A percentile compares a stretch with the other conserved stretches of the same genome.
These are phyloP conservation scores for Microtus ochrogaster DNA, from an alignment of 2,113 vertebrate genomes.

Conservation along the genomic window DNA sequence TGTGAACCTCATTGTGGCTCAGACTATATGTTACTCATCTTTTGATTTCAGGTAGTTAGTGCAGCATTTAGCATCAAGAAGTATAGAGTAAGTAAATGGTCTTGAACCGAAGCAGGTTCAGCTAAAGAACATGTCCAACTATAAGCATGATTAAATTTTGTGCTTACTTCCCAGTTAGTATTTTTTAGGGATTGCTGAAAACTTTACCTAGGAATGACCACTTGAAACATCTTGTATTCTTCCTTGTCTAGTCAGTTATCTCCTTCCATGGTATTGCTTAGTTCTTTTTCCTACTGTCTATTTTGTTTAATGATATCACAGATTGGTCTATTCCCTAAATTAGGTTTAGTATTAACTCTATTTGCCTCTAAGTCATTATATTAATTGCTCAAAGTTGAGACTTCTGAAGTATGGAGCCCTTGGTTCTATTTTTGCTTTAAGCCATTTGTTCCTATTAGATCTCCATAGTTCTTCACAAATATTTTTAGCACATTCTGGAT, in stretches of 20 bases:
- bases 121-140: neutral
- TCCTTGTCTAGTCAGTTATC: neutral
- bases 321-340: neutral
- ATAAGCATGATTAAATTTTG: constrained; percentile 13
- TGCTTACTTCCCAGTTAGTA: neutral
- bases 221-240: neutral
- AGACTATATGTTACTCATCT: constrained; percentile 11
- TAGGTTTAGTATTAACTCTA: constrained; percentile 5
- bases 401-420: neutral
- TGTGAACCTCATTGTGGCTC: neutral
- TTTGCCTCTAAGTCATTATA: neutral
- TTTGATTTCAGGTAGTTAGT: constrained; percentile 23
- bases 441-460: constrained; percentile 51
- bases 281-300: neutral
- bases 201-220: neutral
- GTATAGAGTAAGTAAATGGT: neutral
- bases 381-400: constrained; percentile 50
- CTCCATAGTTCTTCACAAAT: constrained; percentile 48
- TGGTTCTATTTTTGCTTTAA: constrained; percentile 50
- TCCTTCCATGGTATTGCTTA: neutral
- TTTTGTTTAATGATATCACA: neutral
- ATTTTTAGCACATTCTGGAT: constrained; percentile 60
- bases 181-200: constrained; percentile 2
- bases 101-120: constrained; percentile 36
- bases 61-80: constrained; percentile 22